These are phyloP conservation scores for Cryptus viduatorius DNA, from an alignment of 2,888 invertebrate species.

Conservation along the genomic window DNA sequence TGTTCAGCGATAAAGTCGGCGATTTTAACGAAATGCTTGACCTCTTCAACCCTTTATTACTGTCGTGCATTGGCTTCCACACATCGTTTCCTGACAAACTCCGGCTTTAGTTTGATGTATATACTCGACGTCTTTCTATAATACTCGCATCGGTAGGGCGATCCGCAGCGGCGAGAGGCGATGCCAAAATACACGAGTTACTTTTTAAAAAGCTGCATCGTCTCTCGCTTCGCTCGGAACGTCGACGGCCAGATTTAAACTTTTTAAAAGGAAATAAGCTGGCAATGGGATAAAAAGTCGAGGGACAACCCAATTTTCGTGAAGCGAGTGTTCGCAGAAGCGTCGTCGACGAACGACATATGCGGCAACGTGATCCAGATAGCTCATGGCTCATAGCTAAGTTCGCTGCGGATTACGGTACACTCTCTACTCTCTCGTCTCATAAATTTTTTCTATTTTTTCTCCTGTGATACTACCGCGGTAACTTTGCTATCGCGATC, in stretches of 20 bases:
- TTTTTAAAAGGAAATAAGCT: constrained; percentile 55
- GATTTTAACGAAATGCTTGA: background rate
- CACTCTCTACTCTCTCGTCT: constrained; percentile 15
- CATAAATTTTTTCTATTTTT: constrained; percentile 52
- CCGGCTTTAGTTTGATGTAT: background rate
- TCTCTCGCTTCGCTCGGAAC: background rate
- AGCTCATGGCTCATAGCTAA: constrained; percentile 4
- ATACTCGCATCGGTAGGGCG: background rate
- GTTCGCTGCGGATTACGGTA: background rate
- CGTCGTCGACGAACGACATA: constrained; percentile 32
- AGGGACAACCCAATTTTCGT: constrained; percentile 49
- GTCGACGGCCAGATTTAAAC: constrained; percentile 46
- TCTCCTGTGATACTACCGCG: constrained; percentile 7
- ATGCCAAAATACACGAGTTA: background rate
- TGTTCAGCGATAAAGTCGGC: background rate
- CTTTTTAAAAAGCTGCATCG: background rate
- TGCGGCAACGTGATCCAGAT: constrained; percentile 25
- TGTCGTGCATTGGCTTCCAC: background rate
- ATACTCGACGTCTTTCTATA: background rate
- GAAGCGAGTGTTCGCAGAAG: constrained; percentile 36
- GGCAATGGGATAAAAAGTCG: constrained; percentile 58
- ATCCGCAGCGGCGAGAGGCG: background rate
- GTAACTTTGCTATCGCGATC: constrained; percentile 7
- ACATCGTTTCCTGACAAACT: background rate
- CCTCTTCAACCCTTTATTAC: background rate